A percentile compares a stretch with the other conserved stretches of the same genome.
These are phyloP conservation scores for Palaemon carinicauda DNA, from an alignment of 1,140 invertebrate species.

Conservation along the genomic window DNA sequence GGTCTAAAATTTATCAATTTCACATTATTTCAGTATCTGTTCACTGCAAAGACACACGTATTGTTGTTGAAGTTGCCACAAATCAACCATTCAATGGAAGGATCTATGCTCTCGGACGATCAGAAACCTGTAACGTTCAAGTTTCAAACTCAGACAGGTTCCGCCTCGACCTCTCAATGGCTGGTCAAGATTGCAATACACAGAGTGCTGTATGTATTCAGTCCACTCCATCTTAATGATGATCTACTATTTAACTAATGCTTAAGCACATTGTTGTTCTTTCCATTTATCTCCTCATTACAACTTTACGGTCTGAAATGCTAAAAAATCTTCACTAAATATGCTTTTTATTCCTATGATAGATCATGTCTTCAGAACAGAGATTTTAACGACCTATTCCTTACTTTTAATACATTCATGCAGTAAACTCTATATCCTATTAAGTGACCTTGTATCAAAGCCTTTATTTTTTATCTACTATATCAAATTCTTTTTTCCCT, in stretches of 20 bases:
- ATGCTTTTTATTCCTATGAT: no score
- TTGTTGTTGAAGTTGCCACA: conserved; percentile 89
- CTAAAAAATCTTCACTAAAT: no score
- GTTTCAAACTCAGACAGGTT: conserved; percentile 91
- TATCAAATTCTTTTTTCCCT: no score
- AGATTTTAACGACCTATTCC: no score
- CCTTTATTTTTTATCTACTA: no score
- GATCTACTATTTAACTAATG: neutral
- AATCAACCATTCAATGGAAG: conserved; percentile 94
- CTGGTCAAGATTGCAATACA: conserved; percentile 92
- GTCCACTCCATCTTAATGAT: neutral
- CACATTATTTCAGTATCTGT: conserved; percentile 77
- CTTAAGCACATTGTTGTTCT: neutral
- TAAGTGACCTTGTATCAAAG: no score
- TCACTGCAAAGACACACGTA: conserved; percentile 92
- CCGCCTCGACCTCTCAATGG: conserved; percentile 90
- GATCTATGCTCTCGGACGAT: conserved; percentile 90
- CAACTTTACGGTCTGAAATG: no score
- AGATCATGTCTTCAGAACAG: no score
- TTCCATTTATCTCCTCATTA: no score
- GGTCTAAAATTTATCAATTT: neutral
- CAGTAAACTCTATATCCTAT: no score
- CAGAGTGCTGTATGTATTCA: conserved; percentile 63
- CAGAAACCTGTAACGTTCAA: conserved; percentile 94
- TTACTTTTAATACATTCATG: no score